Evolutionary conservation across 2,888 invertebrate species (phyloP), one percentile per base, ranked within the genome.

Genomic region (Esperia sulphurella): DNA sequence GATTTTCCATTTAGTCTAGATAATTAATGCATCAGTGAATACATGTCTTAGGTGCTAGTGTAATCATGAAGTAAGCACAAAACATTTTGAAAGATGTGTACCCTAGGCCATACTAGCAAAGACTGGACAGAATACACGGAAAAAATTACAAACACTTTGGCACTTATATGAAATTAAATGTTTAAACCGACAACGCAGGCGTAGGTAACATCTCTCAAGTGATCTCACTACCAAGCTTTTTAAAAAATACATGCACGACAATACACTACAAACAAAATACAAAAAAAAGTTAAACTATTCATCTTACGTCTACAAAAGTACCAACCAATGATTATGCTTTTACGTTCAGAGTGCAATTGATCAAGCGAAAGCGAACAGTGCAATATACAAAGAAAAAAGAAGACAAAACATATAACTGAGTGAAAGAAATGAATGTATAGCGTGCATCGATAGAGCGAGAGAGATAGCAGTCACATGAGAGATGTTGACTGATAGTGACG

Each of bases 151-250:
- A 7, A 35, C 41, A 54, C 33, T 35, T 47, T 48, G 41, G 43
- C 12, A 46, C 39, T 39, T 29, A 48, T 50, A 43, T 8, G 33
- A 51, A 31, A 50, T 50, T 43, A 5, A 56, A 57, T 53, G 48
- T 47, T 51, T 53, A 53, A 48, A 71, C 71, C 79, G 79, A 82
- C 79, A 71, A 61, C 35, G 35, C 35, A 71, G 81, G 79, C 74
- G 68, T 73, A 83, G 87, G 85, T 77, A 86, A 87, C 89, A 89
- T 88, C 89, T 89, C 88, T 88, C 89, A 88, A 86, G 83, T 83
- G 83, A 35, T 35, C 59, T 60, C 72, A 71, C 70, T 67, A 75
- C 61, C 66, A 62, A 71, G 61, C 74, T 74, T 75, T 62, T 61
- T 56, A 53, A 64, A 65, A 63, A 63, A 54, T 67, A 75, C 79